Percentiles rank a stretch among this genome's conserved stretches.
Conservation (phyloP, 2,113 vertebrate species). For the Tapirus terrestris region DNA sequence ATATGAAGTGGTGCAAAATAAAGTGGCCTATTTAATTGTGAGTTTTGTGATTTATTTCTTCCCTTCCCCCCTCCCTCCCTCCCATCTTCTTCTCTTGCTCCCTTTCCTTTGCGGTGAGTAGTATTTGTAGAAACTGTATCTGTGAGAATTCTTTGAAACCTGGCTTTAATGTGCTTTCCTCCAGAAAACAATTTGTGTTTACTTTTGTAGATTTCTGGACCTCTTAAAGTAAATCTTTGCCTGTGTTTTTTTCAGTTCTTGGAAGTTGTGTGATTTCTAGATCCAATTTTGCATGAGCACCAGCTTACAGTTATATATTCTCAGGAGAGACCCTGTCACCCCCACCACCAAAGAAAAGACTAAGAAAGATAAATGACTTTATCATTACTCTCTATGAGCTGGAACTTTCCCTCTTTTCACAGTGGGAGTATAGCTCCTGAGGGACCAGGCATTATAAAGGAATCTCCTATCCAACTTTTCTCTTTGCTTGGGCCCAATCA, state of each 20-base stretch:
- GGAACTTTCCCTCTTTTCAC: background rate
- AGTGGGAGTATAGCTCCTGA: background rate
- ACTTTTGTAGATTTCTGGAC: slow-evolving; percentile 4
- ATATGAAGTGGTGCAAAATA: background rate
- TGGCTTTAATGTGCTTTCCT: background rate
- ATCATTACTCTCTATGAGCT: background rate
- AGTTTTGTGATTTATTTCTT: slow-evolving; percentile 2
- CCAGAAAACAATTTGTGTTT: slow-evolving; percentile 17
- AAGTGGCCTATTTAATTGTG: background rate
- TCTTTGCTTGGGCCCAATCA: background rate
- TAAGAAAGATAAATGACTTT: slow-evolving; percentile 13
- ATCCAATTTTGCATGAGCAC: background rate
- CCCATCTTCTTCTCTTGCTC: background rate
- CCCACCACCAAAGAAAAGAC: background rate
- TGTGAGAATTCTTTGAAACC: slow-evolving; percentile 4
- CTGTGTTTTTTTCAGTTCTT: background rate
- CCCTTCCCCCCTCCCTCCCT: background rate
- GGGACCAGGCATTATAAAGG: background rate
- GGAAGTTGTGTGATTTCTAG: background rate
- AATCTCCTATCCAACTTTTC: background rate
- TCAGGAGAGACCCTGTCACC: background rate
- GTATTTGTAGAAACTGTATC: background rate
- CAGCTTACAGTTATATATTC: background rate
- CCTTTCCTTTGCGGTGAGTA: background rate
- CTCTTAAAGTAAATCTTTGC: background rate